Evolutionary conservation across 2,888 invertebrate species (phyloP).

Genomic region (Protodeltote pygarga): DNA sequence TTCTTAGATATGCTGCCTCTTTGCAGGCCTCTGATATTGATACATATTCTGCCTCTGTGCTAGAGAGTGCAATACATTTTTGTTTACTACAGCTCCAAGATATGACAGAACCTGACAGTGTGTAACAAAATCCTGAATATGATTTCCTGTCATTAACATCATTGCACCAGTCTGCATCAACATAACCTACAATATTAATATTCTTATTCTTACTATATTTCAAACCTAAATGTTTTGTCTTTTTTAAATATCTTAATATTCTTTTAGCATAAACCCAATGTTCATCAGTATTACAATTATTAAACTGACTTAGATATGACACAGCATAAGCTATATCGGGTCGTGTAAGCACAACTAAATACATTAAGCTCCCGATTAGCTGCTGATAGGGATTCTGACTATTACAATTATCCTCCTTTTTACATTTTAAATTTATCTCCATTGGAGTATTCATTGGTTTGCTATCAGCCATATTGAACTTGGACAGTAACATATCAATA

Average conservation of each 20-base stretch:
- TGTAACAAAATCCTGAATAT: slow-evolving; percentile 2
- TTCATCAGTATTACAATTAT: slow-evolving; percentile 27
- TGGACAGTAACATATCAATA: not conserved
- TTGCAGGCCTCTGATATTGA: slow-evolving; percentile 3
- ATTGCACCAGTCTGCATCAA: slow-evolving; percentile 1
- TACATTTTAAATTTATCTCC: slow-evolving; percentile 34
- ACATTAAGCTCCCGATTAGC: slow-evolving; percentile 39
- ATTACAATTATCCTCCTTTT: slow-evolving; percentile 14
- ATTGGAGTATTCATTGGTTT: slow-evolving; percentile 41
- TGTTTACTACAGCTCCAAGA: too few relatives aligned
- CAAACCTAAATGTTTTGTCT: slow-evolving; percentile 31
- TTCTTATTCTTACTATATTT: slow-evolving; percentile 3
- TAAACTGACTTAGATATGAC: slow-evolving; percentile 42
- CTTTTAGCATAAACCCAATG: slow-evolving; percentile 26
- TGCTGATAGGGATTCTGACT: slow-evolving; percentile 28
- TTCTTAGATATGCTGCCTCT: not conserved
- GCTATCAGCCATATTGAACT: slow-evolving; percentile 36
- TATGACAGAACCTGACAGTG: not conserved
- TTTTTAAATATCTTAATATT: slow-evolving; percentile 22
- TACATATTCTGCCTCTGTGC: too few relatives aligned
- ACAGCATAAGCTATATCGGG: slow-evolving; percentile 39
- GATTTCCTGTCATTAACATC: slow-evolving; percentile 1
- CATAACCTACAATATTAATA: slow-evolving; percentile 1
- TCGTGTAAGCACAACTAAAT: slow-evolving; percentile 12
- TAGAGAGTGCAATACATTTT: slow-evolving; percentile 5